Evolutionary conservation across 1,140 invertebrate genomes (phyloP).

Genomic region (Nasonia vitripennis): DNA sequence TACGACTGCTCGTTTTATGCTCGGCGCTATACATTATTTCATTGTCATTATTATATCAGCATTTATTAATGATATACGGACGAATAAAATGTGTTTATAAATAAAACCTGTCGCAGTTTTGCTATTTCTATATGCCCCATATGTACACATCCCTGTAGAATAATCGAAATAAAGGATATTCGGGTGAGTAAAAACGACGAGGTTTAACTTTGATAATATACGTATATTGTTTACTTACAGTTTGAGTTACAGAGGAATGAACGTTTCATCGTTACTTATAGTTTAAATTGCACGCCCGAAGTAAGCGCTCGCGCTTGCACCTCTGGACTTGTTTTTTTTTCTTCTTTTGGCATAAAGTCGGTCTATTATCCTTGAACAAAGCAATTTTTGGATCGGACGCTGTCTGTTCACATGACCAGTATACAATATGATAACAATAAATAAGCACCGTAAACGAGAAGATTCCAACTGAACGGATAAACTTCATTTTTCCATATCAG

Average conservation of each 20-base stretch:
- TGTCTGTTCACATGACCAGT: not conserved
- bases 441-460: not conserved
- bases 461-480: not conserved
- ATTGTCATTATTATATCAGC: conserved; percentile 74
- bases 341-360: conserved; percentile 42
- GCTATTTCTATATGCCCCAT: not conserved
- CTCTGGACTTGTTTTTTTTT: conserved; percentile 12
- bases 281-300: not conserved
- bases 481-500: not conserved
- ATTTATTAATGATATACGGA: conserved; percentile 73
- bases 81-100: conserved; percentile 75
- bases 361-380: conserved; percentile 29
- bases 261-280: conserved; percentile 1
- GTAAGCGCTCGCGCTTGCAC: not conserved
- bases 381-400: conserved; percentile 42
- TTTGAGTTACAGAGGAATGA: conserved; percentile 30
- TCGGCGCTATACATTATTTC: conserved; percentile 72
- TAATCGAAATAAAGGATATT: no score
- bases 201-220: conserved; percentile 38
- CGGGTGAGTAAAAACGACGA: not conserved
- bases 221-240: conserved; percentile 34
- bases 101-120: conserved; percentile 58
- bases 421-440: not conserved
- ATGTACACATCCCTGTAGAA: no score
- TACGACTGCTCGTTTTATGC: conserved; percentile 73